Evolutionary conservation across 2,797 vertebrate genomes (phyloP).

Genomic region (Bucorvus abyssinicus): DNA sequence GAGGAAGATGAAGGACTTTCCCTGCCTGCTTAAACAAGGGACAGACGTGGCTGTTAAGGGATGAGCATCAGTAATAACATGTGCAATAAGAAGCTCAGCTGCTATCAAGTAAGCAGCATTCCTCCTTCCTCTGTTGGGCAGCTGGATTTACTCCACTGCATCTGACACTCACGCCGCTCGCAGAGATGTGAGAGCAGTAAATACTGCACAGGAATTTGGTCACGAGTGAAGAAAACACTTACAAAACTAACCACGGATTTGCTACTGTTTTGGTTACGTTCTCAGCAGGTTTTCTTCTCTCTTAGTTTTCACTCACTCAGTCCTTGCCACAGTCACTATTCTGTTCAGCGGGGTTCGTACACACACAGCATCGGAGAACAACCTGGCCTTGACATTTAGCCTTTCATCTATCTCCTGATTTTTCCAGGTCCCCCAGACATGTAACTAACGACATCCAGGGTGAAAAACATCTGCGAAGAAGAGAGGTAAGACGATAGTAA

Average conservation of each 20-base stretch:
- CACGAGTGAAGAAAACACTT: neutral
- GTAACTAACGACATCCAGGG: neutral
- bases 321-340: neutral
- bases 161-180: neutral
- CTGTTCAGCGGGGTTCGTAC: neutral
- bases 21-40: neutral
- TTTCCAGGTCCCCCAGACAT: neutral
- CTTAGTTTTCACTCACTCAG: neutral
- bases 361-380: neutral
- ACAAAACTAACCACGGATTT: neutral
- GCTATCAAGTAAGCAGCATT: neutral
- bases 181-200: neutral
- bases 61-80: neutral
- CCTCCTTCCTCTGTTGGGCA: neutral
- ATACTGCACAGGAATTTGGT: neutral
- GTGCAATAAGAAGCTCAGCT: neutral
- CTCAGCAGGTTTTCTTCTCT: neutral
- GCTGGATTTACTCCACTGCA: neutral
- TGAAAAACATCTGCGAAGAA: neutral
- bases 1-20: neutral
- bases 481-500: neutral
- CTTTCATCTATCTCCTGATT: neutral
- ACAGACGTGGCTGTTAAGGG: neutral
- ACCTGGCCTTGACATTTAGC: neutral
- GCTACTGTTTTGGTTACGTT: neutral